Evolutionary conservation across 2,797 vertebrate genomes (phyloP), one percentile per base, ranked within the genome.

Genomic region (Pachyuromys duprasi): DNA sequence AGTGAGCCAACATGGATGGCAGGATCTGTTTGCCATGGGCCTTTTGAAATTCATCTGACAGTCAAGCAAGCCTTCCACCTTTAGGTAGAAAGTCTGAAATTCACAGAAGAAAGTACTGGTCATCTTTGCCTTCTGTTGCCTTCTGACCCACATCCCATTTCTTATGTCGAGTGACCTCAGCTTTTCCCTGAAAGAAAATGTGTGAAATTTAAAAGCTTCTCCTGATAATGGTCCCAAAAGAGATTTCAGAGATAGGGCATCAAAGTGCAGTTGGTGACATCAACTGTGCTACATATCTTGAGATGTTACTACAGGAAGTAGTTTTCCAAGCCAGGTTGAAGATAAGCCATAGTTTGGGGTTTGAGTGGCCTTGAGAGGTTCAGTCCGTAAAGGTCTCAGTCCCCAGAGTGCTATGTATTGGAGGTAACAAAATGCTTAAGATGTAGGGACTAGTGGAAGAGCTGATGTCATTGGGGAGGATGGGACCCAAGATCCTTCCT

Each of bases 1-100:
- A 28, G 5, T 28, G 1, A 22, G 39, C 4, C 2, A 3, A 8
- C 18, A 28, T 1, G 15, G 53, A 75, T 8, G 39, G 6, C 12
- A 28, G 55, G 31, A 49, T 93, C 36, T 76, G 36, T 28, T 69
- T 78, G 39, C 22, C 33, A 14, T 3, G 4, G 1, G 20, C 28
- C 15, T 13, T 91, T 69, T 63, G 78, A 72, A 55, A 80, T 0
- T 36, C 2, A 53, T 26, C 60, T 49, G 39, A 8, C 53, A 81
- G 36, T 33, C 28, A 42, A 90, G 31, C 2, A 45, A 36, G 88
- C 5, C 7, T 88, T 86, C 13, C 8, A 2, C 81, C n/a, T 91
- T 69, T 20, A 5, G 28, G 20, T 69, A 63, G 22, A 75, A 89
- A 53, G 31, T 55, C 39, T 86, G 26, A 24, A 89, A 75, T 28